These are phyloP conservation scores for Cardinalis cardinalis DNA, from an alignment of 2,113 vertebrate genomes.

Conservation along the genomic window DNA sequence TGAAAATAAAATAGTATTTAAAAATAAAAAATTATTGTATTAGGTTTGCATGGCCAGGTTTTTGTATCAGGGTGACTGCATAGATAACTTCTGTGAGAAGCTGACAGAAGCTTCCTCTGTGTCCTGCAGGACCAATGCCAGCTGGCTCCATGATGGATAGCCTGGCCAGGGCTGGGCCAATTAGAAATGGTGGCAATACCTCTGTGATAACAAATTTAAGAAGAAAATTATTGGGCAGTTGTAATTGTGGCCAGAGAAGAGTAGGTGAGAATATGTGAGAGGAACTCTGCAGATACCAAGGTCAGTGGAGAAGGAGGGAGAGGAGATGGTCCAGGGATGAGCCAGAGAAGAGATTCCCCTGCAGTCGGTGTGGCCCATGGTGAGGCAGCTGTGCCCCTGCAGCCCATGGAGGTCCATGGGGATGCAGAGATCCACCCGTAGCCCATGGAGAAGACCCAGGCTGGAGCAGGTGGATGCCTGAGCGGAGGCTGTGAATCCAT, in stretches of 20 bases:
- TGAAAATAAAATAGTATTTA: not conserved
- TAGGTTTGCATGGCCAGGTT: not conserved
- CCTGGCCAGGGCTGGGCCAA: not conserved
- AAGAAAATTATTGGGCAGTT: not conserved
- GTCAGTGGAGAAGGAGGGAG: not conserved
- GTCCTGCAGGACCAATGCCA: not conserved
- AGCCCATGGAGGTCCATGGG: not conserved
- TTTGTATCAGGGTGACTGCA: not conserved
- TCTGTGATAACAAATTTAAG: not conserved
- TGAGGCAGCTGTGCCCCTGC: not conserved
- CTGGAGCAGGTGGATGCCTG: not conserved
- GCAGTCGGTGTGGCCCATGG: fast-evolving
- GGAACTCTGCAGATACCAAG: not conserved
- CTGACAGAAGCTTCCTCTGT: not conserved
- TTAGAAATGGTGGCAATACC: not conserved
- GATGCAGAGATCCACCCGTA: not conserved
- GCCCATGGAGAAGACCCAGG: not conserved
- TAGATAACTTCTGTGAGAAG: not conserved
- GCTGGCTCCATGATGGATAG: not conserved
- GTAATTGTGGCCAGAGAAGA: not conserved
- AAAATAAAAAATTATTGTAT: not conserved
- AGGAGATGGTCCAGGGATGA: not conserved
- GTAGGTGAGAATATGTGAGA: not conserved
- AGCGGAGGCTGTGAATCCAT: too few species aligned
- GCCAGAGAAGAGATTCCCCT: not conserved